Percentiles rank a stretch among this genome's conserved stretches.
These are phyloP conservation scores for Phaonia tiefii DNA, from an alignment of 2,888 invertebrate species.

Conservation along the genomic window DNA sequence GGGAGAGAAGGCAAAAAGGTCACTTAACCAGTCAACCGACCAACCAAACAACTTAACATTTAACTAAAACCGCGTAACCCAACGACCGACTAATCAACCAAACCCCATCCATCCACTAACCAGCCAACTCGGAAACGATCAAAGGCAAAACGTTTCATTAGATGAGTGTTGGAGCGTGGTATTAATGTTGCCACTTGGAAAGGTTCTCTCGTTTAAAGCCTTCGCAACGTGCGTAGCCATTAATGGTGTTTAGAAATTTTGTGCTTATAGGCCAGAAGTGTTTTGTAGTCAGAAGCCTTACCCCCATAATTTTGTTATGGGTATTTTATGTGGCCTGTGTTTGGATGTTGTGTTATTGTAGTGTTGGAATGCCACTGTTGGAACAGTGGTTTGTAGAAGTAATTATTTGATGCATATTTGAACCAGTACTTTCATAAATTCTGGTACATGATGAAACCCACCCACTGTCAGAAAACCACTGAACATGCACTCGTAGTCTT, in stretches of 20 bases:
- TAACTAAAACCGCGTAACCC: not conserved
- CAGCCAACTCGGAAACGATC: not conserved
- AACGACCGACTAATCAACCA: not conserved
- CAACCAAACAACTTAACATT: not conserved
- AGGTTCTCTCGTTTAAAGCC: slow-evolving; percentile 26
- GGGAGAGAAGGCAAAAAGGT: not conserved
- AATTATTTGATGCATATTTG: too few relatives aligned
- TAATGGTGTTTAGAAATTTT: slow-evolving; percentile 71
- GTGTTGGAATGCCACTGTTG: too few relatives aligned
- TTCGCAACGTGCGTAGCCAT: slow-evolving; percentile 74
- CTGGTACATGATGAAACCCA: too few relatives aligned
- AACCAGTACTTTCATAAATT: too few relatives aligned
- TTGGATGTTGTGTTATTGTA: too few relatives aligned
- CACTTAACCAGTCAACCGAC: slow-evolving; percentile 10
- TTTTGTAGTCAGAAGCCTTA: too few relatives aligned
- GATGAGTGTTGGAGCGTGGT: slow-evolving; percentile 45
- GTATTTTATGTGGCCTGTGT: too few relatives aligned
- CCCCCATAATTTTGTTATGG: too few relatives aligned
- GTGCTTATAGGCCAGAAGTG: slow-evolving; percentile 47
- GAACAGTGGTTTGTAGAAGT: too few relatives aligned
- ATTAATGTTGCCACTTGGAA: slow-evolving; percentile 38
- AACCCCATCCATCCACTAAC: not conserved
- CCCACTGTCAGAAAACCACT: too few relatives aligned
- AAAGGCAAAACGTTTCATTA: slow-evolving; percentile 11
- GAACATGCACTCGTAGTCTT: too few relatives aligned